phyloP scores from a whole-genome alignment of 2,888 invertebrate species.

The Hipparchia sbordonii region DNA sequence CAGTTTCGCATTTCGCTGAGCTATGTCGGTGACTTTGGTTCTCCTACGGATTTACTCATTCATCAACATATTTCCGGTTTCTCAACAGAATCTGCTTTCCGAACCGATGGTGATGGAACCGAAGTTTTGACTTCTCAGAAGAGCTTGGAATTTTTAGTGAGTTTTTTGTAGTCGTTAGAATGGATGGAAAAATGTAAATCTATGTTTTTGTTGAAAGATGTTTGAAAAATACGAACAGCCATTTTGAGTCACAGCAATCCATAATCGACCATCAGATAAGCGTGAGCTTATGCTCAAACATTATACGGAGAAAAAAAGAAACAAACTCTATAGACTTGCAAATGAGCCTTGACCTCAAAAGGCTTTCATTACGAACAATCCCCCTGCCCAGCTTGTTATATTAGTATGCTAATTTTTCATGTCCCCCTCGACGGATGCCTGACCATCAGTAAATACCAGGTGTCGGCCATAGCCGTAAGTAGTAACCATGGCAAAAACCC shows the following conservation, averaged over 20 bases:
- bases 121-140: too few relatives aligned
- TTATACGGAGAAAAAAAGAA: background rate
- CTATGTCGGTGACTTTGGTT: too few relatives aligned
- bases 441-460: constrained; percentile 55
- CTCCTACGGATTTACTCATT: too few relatives aligned
- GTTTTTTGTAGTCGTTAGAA: too few relatives aligned
- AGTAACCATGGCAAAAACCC: constrained; percentile 59
- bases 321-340: constrained; percentile 9
- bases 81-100: too few relatives aligned
- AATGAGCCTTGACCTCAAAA: constrained; percentile 32
- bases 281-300: background rate
- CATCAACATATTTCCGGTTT: too few relatives aligned
- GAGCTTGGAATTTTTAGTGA: too few relatives aligned
- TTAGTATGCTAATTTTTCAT: constrained; percentile 70
- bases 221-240: background rate
- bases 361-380: constrained; percentile 25
- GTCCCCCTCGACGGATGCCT: constrained; percentile 41
- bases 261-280: background rate
- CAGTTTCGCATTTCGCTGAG: too few relatives aligned
- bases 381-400: constrained; percentile 46
- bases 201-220: too few relatives aligned
- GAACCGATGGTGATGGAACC: too few relatives aligned
- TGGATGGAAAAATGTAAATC: too few relatives aligned
- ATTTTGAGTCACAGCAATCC: background rate
- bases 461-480: too few relatives aligned